Evolutionary conservation across 1,140 invertebrate species (phyloP).

Genomic region (Penaeus indicus): DNA sequence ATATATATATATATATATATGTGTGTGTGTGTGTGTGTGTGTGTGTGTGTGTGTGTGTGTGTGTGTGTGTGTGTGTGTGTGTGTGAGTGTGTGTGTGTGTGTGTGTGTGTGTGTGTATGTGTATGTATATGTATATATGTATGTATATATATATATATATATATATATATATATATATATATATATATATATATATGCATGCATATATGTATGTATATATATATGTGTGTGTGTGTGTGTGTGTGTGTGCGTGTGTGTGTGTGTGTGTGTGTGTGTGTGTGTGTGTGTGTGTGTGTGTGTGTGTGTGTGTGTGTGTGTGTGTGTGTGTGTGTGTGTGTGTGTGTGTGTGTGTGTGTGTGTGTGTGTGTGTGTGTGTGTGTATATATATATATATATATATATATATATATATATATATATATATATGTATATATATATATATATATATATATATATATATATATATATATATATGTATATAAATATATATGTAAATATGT

Average conservation of each 20-base stretch:
- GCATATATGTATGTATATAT: slow-evolving; percentile 24
- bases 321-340: too few species aligned
- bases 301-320: not conserved
- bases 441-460: too few species aligned
- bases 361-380: too few species aligned
- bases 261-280: not conserved
- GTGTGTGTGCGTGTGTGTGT: not conserved
- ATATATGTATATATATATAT: too few species aligned
- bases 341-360: too few species aligned
- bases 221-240: not conserved
- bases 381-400: too few species aligned
- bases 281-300: not conserved
- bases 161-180: slow-evolving; percentile 23
- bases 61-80: not conserved
- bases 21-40: not conserved
- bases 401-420: too few species aligned
- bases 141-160: not conserved
- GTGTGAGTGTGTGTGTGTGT: not conserved
- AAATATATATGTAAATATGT: too few species aligned
- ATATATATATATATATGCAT: slow-evolving; percentile 22
- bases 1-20: not conserved
- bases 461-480: too few species aligned
- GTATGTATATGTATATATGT: too few species aligned
- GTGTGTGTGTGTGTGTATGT: not conserved
- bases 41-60: not conserved